Evolutionary conservation across 2,888 invertebrate genomes (phyloP), one percentile per base, ranked within the genome.

Genomic region (Thereva unica): DNA sequence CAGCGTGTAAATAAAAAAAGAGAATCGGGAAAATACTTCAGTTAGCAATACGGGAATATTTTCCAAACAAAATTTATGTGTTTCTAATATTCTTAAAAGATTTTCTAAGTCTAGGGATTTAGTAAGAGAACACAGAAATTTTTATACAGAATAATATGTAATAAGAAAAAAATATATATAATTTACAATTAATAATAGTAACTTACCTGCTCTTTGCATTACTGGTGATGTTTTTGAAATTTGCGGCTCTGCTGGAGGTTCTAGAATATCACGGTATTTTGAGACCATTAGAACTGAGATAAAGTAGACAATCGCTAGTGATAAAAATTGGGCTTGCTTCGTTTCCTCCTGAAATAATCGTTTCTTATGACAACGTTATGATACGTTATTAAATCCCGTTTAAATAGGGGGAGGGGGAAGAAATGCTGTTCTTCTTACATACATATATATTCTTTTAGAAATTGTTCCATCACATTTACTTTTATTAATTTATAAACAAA

Each of bases 251-350:
- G 88, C 84, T 34, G 93, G 94, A 67, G 99, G 98, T 83, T 99
- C 99, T 77, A 99, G 83, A 73, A 99, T 98, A 80, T 99, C 99
- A 57, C 99, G 89, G 83, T 99, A 99, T 80, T 99, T 97, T 52
- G 98, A 99, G 72, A 99, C 99, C 99, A 99, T 99, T 78, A 99
- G 84, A 74, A 99, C 99, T 40, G 98, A 98, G 77, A 98, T 95
- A 85, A 99, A 97, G 85, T 99, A 99, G 68, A 99, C 97, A 79
- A 98, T 97, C 72, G 99, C 97, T 76, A 99, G 85, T 10, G 98
- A 97, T 74, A 99, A 86, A 85, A 99, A 99, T 85, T 99, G 98
- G 3, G 99, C 98, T 83, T 99, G 99, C 79, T 99, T 97, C 59
- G 97, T 97, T 85, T 99, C 99, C 86, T 99, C 98, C 97, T 98